Conservation (phyloP, 2,888 invertebrate genomes). For the Mythimna pallens region DNA sequence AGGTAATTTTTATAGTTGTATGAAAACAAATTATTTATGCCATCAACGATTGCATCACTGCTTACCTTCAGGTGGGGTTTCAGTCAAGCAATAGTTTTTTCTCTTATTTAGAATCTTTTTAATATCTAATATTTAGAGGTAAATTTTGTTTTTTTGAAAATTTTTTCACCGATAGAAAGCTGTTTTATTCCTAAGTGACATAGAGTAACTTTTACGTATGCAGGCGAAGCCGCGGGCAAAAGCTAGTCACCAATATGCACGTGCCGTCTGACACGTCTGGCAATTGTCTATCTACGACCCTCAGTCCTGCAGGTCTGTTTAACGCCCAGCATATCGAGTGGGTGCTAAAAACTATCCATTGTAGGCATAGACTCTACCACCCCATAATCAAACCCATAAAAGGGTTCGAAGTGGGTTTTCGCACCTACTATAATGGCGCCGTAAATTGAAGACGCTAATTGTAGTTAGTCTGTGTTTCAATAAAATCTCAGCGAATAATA, state of each 20-base stretch:
- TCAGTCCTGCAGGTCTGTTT: conserved; percentile 5
- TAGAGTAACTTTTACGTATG: too few species aligned
- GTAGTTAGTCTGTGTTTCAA: conserved; percentile 11
- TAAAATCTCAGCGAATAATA: conserved; percentile 7
- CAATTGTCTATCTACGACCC: conserved; percentile 9
- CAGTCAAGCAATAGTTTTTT: too few species aligned
- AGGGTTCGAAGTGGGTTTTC: conserved; percentile 32
- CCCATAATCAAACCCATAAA: conserved; percentile 41
- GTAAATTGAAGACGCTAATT: conserved; percentile 48
- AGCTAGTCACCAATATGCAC: background rate
- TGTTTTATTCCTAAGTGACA: too few species aligned
- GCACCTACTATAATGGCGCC: conserved; percentile 28
- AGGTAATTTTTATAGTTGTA: too few species aligned
- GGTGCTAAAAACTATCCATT: conserved; percentile 33
- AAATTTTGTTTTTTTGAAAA: too few species aligned
- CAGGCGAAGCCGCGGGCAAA: too few species aligned
- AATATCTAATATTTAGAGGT: too few species aligned
- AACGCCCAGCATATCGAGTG: conserved; percentile 13
- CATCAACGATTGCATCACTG: too few species aligned
- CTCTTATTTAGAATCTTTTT: too few species aligned
- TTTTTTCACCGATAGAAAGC: too few species aligned
- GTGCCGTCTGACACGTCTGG: background rate
- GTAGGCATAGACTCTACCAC: conserved; percentile 3
- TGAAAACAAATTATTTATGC: too few species aligned
- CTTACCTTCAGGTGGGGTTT: too few species aligned